Evolutionary conservation across 2,797 vertebrate genomes (phyloP).

Genomic region (Xyrichtys novacula): DNA sequence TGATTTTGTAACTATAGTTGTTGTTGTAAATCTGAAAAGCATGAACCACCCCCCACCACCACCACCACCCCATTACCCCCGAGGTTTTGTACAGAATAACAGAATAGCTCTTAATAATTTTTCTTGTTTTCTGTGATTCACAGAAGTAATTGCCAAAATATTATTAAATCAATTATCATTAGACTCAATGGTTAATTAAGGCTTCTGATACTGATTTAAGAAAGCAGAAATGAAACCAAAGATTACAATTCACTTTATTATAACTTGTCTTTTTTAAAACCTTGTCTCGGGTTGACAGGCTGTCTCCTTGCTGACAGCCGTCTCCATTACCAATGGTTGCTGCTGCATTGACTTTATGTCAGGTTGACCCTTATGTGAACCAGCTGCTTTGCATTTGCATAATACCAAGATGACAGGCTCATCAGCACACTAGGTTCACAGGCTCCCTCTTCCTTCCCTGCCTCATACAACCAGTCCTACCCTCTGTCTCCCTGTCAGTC

Average conservation of each 20-base stretch:
- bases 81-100: too few species aligned
- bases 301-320: slow-evolving; percentile 52
- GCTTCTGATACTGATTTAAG: too few species aligned
- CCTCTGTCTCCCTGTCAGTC: slow-evolving; percentile 30
- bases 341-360: slow-evolving; percentile 65
- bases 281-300: slow-evolving; percentile 44
- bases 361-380: slow-evolving; percentile 77
- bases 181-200: too few species aligned
- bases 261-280: slow-evolving; percentile 45
- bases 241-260: slow-evolving; percentile 8
- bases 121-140: too few species aligned
- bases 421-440: slow-evolving; percentile 63
- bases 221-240: slow-evolving; percentile 29
- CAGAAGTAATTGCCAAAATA: background rate
- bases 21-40: too few species aligned
- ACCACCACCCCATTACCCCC: too few species aligned
- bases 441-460: slow-evolving; percentile 24
- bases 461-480: slow-evolving; percentile 30
- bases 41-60: too few species aligned
- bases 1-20: too few species aligned
- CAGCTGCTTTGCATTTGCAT: slow-evolving; percentile 76
- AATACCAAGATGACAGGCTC: slow-evolving; percentile 77
- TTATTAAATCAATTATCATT: background rate
- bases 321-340: slow-evolving; percentile 59
- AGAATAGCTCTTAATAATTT: too few species aligned